Evolutionary conservation across 1,140 invertebrate genomes (phyloP).

Genomic region (Trachymyrmex septentrionalis): DNA sequence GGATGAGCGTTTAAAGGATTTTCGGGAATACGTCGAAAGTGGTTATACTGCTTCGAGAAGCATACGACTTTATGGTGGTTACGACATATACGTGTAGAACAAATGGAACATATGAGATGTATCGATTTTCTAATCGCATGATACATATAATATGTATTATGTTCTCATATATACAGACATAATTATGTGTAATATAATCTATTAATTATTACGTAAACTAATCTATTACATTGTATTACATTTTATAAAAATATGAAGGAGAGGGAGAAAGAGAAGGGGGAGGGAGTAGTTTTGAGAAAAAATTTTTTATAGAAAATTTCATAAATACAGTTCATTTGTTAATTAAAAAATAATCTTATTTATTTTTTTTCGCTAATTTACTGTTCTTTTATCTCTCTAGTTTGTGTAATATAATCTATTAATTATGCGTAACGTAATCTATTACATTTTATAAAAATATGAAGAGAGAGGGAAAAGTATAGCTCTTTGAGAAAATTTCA

Average conservation of each 20-base stretch:
- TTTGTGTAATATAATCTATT: background rate
- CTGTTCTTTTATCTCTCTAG: conserved; percentile 19
- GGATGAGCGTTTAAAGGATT: conserved; percentile 78
- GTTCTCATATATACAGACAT: conserved; percentile 13
- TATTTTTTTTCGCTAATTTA: background rate
- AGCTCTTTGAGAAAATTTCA: background rate
- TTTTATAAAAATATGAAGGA: background rate
- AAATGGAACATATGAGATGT: conserved; percentile 75
- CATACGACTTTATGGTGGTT: conserved; percentile 64
- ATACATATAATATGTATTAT: conserved; percentile 63
- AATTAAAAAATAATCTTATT: background rate
- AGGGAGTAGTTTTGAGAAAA: background rate
- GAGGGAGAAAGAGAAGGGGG: background rate
- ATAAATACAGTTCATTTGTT: background rate
- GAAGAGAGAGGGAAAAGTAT: background rate
- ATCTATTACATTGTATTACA: background rate
- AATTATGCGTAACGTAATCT: background rate
- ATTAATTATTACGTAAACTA: background rate
- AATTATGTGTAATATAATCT: background rate
- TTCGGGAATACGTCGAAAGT: conserved; percentile 65
- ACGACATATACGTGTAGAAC: no score
- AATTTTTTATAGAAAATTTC: background rate
- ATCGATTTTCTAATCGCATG: conserved; percentile 80
- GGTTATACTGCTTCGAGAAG: conserved; percentile 20
- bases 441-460: background rate